A percentile compares a stretch with the other conserved stretches of the same genome.
Conservation (phyloP, 2,888 invertebrate species). For the Drosophila greeni region DNA sequence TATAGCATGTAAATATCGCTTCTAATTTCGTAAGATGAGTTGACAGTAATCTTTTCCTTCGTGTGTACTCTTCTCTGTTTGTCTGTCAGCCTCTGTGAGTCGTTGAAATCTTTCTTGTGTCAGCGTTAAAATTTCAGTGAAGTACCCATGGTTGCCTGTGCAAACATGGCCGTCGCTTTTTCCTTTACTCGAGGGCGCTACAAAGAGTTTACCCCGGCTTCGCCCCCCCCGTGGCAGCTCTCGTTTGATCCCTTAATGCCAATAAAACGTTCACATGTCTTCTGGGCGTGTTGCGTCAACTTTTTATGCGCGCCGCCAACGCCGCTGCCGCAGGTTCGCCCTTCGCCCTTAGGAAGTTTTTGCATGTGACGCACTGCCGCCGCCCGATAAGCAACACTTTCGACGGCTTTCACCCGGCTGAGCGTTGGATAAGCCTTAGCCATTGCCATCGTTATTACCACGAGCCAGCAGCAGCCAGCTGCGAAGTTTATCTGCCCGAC, state of each 20-base stretch:
- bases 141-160: constrained; percentile 64
- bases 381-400: constrained; percentile 61
- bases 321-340: constrained; percentile 26
- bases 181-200: constrained; percentile 61
- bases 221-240: constrained; percentile 24
- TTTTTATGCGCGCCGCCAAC: constrained; percentile 53
- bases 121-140: constrained; percentile 67
- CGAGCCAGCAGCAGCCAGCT: constrained; percentile 14
- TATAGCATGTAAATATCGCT: background rate
- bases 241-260: constrained; percentile 72
- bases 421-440: constrained; percentile 40
- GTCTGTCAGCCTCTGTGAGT: constrained; percentile 24
- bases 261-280: constrained; percentile 73
- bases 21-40: background rate
- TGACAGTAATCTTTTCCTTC: background rate
- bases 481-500: constrained; percentile 45
- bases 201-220: constrained; percentile 60
- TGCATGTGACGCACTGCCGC: constrained; percentile 46
- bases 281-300: constrained; percentile 64
- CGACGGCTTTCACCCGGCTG: constrained; percentile 54
- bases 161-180: constrained; percentile 52
- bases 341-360: constrained; percentile 25
- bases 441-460: constrained; percentile 22
- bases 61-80: constrained; percentile 4
- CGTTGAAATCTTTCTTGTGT: constrained; percentile 69